A percentile compares a stretch with the other conserved stretches of the same genome.
Conservation (phyloP, 2,888 invertebrate species). For the Anthoptus insignis region DNA sequence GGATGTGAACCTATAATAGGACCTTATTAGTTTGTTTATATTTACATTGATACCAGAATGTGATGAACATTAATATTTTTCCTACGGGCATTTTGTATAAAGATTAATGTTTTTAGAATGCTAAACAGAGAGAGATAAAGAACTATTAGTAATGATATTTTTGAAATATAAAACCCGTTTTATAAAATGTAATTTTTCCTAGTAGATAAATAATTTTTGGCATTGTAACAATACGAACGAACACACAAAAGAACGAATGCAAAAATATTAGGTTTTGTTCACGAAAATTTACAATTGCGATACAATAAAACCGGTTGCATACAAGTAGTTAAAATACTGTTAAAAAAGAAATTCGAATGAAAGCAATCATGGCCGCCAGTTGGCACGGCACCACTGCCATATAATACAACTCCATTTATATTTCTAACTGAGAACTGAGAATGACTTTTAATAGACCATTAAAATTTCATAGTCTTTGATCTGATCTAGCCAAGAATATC, state of each 20-base stretch:
- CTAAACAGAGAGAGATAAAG: no score
- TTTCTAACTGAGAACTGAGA: slow-evolving; percentile 73
- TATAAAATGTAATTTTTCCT: no score
- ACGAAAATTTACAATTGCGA: slow-evolving; percentile 49
- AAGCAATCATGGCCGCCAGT: slow-evolving; percentile 72
- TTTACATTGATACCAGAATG: no score
- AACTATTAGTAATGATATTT: no score
- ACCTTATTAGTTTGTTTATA: no score
- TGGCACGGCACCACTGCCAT: slow-evolving; percentile 78
- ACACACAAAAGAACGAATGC: background rate
- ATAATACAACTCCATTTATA: slow-evolving; percentile 69
- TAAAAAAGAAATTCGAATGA: slow-evolving; percentile 70
- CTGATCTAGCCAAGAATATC: background rate
- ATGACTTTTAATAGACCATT: slow-evolving; percentile 73
- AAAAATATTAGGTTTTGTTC: background rate
- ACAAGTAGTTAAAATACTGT: slow-evolving; percentile 53
- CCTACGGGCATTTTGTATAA: no score
- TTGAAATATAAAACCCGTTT: no score
- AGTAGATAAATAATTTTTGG: background rate
- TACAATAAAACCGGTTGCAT: slow-evolving; percentile 63
- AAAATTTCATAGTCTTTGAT: slow-evolving; percentile 57
- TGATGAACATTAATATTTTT: no score
- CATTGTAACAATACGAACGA: background rate
- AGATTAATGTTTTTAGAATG: no score
- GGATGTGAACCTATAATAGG: no score